Base-by-base conservation (phyloP, 1,140 invertebrate species). In the Belonocnema kinseyi region DNA sequence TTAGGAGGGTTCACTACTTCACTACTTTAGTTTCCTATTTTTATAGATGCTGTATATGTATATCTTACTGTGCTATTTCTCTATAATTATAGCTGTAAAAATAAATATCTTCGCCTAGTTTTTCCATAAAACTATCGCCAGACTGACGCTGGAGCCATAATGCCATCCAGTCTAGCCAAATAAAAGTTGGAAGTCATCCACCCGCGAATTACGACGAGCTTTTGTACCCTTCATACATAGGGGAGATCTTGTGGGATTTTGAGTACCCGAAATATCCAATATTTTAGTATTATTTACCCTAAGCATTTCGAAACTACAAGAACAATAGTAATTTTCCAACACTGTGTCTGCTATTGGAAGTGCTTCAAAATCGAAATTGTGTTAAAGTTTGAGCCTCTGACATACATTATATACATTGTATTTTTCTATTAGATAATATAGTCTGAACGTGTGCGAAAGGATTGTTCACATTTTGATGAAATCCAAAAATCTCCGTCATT, bases 121-220 rank as follows among this genome's bases (percentile, higher is more conserved):
- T 40, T 33, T 61, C 61, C 61, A 14, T 66, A 66, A 66, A 66
- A 66, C 26, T 46, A 81, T 73, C 77, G 76, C 66, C 80, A 82
- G 80, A 83, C 77, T 75, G 40, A 11, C 10, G 77, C 77, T 52
- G 82, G 80, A 83, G 80, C 78, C 77, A 61, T 40, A 80, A 83
- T 80, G 84, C 82, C 84, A 66, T 51, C 33, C 51, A 78, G 84
- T 85, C 84, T 85, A 85, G 84, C 82, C 84, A 83, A 85, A 85
- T 85, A 85, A 85, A 85, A 85, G 78, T 84, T 82, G 72, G 75
- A 52, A 79, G 77, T 79, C 77, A 78, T 81, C 77, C 75, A 51
- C 51, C 46, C 66, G 14, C 40, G 16, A 46, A 46, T 46, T 46
- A 46, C 40, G 40, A 10, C 40, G 40, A 46, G 7, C 7, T 46